phyloP scores from a whole-genome alignment of 2,113 vertebrate species.

The Pungitius pungitius region DNA sequence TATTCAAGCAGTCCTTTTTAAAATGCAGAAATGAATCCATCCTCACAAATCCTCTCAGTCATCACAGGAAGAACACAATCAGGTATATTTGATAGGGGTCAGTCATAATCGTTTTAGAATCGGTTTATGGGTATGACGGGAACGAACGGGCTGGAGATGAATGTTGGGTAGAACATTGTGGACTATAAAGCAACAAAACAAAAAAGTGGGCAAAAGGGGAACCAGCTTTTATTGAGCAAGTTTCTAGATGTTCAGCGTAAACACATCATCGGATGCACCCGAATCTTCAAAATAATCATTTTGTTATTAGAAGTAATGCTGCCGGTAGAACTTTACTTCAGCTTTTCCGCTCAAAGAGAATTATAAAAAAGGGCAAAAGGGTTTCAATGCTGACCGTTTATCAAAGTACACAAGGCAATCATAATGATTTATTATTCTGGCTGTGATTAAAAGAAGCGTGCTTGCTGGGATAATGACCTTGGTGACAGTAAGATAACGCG shows the following conservation, averaged over 20 bases:
- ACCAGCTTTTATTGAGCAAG: background rate
- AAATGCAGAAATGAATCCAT: background rate
- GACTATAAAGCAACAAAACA: slow-evolving; percentile 13
- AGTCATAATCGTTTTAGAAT: background rate
- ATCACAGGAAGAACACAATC: background rate
- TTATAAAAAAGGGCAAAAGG: background rate
- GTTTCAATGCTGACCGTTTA: background rate
- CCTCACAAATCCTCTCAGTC: background rate
- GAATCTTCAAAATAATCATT: background rate
- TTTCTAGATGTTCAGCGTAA: background rate
- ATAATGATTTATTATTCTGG: background rate
- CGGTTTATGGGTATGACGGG: slow-evolving; percentile 24
- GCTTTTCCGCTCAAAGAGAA: background rate
- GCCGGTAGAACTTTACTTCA: background rate
- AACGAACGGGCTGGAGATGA: slow-evolving; percentile 3
- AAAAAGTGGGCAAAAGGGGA: slow-evolving; percentile 7
- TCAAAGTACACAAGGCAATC: background rate
- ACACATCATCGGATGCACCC: background rate
- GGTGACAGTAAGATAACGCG: background rate
- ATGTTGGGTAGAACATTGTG: background rate
- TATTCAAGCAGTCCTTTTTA: background rate
- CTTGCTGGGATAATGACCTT: background rate
- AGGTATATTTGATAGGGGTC: background rate
- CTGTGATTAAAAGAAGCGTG: background rate
- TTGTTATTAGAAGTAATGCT: background rate